Percentiles rank a stretch among this genome's conserved stretches.
phyloP scores from a whole-genome alignment of 2,113 vertebrate species.

The Leptobrachium leishanense region DNA sequence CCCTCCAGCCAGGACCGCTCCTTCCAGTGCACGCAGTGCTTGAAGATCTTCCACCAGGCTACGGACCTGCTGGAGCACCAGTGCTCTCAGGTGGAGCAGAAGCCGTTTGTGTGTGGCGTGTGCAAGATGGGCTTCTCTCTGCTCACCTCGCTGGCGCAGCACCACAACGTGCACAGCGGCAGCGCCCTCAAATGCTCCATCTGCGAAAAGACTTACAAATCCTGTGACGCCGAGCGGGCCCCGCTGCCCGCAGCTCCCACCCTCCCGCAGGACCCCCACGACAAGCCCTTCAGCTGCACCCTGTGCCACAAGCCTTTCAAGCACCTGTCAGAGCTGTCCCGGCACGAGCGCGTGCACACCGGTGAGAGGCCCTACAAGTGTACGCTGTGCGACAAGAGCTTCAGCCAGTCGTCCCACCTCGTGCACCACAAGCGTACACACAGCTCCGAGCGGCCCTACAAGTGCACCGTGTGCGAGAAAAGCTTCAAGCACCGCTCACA shows the following conservation, averaged over 20 bases:
- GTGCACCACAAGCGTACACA: constrained; percentile 96
- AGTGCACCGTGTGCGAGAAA: constrained; percentile 95
- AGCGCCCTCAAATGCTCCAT: constrained; percentile 94
- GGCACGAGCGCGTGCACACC: constrained; percentile 93
- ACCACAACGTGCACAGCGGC: constrained; percentile 84
- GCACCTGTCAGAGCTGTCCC: constrained; percentile 90
- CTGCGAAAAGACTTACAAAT: constrained; percentile 94
- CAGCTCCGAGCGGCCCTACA: constrained; percentile 93
- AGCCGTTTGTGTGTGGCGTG: constrained; percentile 93
- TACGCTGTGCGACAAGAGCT: constrained; percentile 93
- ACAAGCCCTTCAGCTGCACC: constrained; percentile 92
- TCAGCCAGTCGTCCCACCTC: constrained; percentile 95
- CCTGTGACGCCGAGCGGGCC: constrained; percentile 64
- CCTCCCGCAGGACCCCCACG: constrained; percentile 65
- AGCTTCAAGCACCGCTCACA: constrained; percentile 98
- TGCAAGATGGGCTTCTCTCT: constrained; percentile 99
- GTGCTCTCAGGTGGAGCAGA: constrained; percentile 96
- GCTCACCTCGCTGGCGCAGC: constrained; percentile 91
- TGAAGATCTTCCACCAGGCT: constrained; percentile 97
- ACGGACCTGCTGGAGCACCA: constrained; percentile 94
- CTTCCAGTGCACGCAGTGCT: constrained; percentile 96
- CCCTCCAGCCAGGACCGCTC: constrained; percentile 84
- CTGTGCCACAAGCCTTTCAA: constrained; percentile 96
- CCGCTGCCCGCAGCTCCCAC: constrained; percentile 57
- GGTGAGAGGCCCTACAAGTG: constrained; percentile 97